Evolutionary conservation across 2,797 vertebrate genomes (phyloP), one percentile per base, ranked within the genome.

Genomic region (Mormyrus proboscirostris): DNA sequence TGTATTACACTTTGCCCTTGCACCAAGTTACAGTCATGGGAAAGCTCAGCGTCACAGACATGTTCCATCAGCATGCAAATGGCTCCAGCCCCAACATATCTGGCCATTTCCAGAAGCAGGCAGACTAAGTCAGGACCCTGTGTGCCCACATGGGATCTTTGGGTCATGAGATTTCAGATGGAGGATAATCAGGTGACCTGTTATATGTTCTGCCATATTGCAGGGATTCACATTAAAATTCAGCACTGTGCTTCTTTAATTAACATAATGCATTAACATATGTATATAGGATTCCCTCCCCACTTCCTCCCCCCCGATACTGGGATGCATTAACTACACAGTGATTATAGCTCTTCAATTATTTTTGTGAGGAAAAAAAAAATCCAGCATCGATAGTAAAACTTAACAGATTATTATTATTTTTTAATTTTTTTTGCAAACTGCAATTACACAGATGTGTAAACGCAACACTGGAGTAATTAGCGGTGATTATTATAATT

Each of bases 401-500:
- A 93, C 92, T 88, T 89, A 93, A 91, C 19, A 22, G 8, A 1
- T 90, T 91, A 87, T 83, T 16, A 3, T 50, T 69, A 47, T 73
- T 9, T 55, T 29, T 90, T 90, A 33, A 33, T 33, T 89, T 69
- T 38, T 38, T 16, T 19, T 19, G 33, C 91, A 94, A 93, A 92
- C 93, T 93, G 92, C 93, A 95, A 95, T 96, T 93, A 94, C 91
- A 92, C 94, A 95, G 95, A 95, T 94, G 95, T 94, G 94, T 93
- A 93, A 93, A 93, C 44, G 89, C 88, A 44, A 51, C 90, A 79
- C 90, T 91, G 91, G 73, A 90, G 92, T 93, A 94, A 95, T 95
- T 94, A 93, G 94, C 94, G 93, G 92, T 94, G 93, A 95, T 94
- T 94, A 92, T 91, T 91, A 94, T 95, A 95, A 95, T 96, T 95